Conservation (phyloP, 2,888 invertebrate species). For the Heliconius ethilla region DNA sequence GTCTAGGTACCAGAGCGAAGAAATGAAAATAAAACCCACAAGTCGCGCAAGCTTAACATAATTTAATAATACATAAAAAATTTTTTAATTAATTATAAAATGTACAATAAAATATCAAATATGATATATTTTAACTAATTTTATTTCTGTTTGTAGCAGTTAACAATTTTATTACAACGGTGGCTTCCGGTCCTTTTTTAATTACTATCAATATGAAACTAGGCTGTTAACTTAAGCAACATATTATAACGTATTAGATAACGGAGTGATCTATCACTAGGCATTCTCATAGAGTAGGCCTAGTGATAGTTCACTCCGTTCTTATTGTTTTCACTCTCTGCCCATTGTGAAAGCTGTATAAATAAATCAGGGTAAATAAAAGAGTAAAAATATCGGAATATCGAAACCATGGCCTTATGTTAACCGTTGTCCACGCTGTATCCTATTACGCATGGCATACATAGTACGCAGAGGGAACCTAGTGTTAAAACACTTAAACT, state of each 20-base stretch:
- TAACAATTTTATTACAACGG: not conserved
- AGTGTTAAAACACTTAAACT: not conserved
- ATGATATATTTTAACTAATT: conserved; percentile 2
- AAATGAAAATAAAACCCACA: too few relatives aligned
- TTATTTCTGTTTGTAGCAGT: not conserved
- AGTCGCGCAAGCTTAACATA: too few relatives aligned
- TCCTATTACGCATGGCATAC: not conserved
- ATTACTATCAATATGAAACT: not conserved
- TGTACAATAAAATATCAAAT: not conserved
- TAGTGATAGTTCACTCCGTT: not conserved
- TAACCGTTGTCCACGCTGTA: not conserved
- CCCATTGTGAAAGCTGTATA: not conserved
- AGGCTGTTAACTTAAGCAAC: not conserved
- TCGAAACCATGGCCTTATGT: not conserved
- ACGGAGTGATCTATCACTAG: too few relatives aligned
- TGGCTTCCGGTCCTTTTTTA: conserved; percentile 4
- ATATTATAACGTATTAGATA: not conserved
- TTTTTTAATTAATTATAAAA: too few relatives aligned
- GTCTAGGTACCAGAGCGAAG: too few relatives aligned
- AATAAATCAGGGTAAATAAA: not conserved
- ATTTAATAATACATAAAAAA: too few relatives aligned
- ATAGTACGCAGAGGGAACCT: not conserved
- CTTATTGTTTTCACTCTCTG: not conserved
- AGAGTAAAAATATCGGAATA: too few relatives aligned
- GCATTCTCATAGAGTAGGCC: not conserved